Base-by-base conservation (phyloP, 2,113 vertebrate genomes). In the Dermatemys mawii region DNA sequence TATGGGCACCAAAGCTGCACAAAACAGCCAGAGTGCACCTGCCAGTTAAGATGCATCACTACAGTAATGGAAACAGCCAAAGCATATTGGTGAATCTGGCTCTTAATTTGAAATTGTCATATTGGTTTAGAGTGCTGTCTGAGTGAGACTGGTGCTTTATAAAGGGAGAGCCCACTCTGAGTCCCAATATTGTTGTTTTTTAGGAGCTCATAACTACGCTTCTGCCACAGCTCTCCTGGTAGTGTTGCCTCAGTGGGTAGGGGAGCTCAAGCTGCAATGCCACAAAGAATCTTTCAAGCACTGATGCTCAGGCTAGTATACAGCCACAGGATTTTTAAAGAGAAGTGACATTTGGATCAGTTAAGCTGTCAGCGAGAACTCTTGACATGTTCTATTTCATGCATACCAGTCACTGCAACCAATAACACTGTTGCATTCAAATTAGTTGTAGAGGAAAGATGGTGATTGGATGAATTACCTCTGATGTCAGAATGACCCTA, bases 401-500 rank as follows among this genome's bases (percentile, higher is more conserved):
- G 8, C 0, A 0, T 44, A 83, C 22, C 27, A 4, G n/a, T 26
- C 32, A 53, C 14, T n/a, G 19, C 24, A 67, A 46, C 57, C 24
- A 19, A 35, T 38, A 49, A 57, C 70, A 54, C 35, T 16, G 60
- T 0, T 5, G 75, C 54, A 32, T 81, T 38, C 63, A 48, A 49
- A 90, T 84, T n/a, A 0, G 0, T 57, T 48, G 78, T 82, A 9
- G 41, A 89, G 70, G 11, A 90, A 50, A 24, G 57, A 13, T 41
- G 41, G 8, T 0, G 0, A 50, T 46, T 46, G 75, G 48, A 29
- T 78, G 78, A 63, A 38, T n/a, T 84, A 27, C 12, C 29, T 21
- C 16, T 60, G 49, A 91, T 83, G 50, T 73, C 29, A 44, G 46
- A 60, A 81, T 0, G 0, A 50, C 51, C 29, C 0, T 0, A 0